phyloP scores from a whole-genome alignment of 2,797 vertebrate genomes.

The Taeniopygia guttata region DNA sequence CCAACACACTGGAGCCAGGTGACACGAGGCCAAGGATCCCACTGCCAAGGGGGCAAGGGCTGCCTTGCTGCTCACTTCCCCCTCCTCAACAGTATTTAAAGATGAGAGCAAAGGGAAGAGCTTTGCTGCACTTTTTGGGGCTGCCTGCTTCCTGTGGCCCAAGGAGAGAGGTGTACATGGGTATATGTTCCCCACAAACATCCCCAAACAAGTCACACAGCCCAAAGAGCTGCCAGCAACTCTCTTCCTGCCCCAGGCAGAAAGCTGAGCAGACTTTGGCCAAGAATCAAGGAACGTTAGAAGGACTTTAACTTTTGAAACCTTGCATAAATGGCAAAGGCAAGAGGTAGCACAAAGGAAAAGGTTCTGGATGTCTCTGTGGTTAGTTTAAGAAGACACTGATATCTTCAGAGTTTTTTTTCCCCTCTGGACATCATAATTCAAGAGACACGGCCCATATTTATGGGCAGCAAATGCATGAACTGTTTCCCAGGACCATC shows the following conservation, averaged over 20 bases:
- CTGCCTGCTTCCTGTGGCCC: neutral
- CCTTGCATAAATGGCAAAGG: neutral
- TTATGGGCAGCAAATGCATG: neutral
- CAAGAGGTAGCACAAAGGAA: neutral
- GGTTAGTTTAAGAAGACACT: neutral
- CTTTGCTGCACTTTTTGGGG: neutral
- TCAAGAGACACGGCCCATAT: neutral
- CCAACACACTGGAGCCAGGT: neutral
- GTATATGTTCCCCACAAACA: neutral
- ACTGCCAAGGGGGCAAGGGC: accelerated
- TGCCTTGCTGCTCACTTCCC: neutral
- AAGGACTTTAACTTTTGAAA: neutral
- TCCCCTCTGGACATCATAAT: neutral
- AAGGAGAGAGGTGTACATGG: accelerated
- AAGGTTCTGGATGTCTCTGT: neutral
- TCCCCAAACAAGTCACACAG: neutral
- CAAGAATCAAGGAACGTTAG: neutral
- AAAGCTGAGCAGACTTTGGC: neutral
- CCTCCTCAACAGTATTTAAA: neutral
- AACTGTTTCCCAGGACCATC: neutral
- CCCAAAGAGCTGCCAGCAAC: neutral
- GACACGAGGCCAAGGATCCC: neutral
- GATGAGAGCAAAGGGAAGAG: neutral
- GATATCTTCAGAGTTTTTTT: neutral
- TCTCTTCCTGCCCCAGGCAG: neutral